Base-by-base conservation (phyloP, 2,113 vertebrate species). In the Coreoperca whiteheadi region DNA sequence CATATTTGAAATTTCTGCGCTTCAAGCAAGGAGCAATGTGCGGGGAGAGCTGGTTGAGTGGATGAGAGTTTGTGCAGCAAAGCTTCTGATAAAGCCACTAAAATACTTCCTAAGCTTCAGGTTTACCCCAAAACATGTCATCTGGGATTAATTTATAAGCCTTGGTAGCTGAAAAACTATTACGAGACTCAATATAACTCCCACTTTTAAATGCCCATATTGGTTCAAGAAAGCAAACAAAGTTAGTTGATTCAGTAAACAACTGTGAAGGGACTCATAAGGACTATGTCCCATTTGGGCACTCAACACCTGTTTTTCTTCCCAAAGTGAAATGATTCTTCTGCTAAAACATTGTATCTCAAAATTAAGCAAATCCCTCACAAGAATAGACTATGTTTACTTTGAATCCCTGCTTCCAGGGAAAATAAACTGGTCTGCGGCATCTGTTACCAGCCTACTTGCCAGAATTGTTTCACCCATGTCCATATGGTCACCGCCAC, bases 401-500 rank as follows among this genome's bases (percentile, higher is more conserved):
- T 86, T 87, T 84, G 50, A 84, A 78, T 85, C 65, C 5, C 23
- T 28, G 73, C 83, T 91, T 80, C 48, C 61, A 69, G 77, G 74
- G 88, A 87, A 92, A 93, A 90, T 85, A 91, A 91, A 92, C 82
- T 81, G 82, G 79, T 87, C 77, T 63, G 51, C 50, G 79, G 88
- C 93, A 95, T 92, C 92, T 95, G 93, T 84, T 93, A 59, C 72
- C 60, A 82, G 82, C 83, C 81, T 54, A 85, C 87, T 84, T 77
- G 84, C 79, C 87, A 89, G 82, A 85, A 83, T 82, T 72, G 50
- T 84, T 80, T 89, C 83, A 79, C 81, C 77, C 77, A 67, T 83
- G 91, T 88, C 93, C 92, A 94, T 93, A 92, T 92, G 92, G 90
- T 85, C 88, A 89, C 84, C 88, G 84, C 82, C 92, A 92, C 77